phyloP scores from a whole-genome alignment of 2,113 vertebrate species.

The Mesembrinibis cayennensis region DNA sequence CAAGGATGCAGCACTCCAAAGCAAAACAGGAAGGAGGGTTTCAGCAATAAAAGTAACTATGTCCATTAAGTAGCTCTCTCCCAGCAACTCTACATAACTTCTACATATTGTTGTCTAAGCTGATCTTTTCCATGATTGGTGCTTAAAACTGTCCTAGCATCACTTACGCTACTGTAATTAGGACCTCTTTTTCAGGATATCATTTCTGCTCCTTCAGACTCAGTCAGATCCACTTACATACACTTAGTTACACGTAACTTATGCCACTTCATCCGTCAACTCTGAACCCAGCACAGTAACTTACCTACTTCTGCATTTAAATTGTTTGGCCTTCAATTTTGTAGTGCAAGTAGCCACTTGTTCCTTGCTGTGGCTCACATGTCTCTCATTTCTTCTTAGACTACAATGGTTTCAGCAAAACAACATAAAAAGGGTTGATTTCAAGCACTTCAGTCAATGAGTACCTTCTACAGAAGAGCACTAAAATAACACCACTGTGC shows the following conservation, averaged over 20 bases:
- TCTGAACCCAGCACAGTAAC: background rate
- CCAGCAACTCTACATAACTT: background rate
- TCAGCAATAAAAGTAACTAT: background rate
- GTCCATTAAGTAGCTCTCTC: background rate
- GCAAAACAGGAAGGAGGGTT: background rate
- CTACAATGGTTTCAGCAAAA: slow-evolving; percentile 54
- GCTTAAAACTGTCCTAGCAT: background rate
- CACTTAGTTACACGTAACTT: background rate
- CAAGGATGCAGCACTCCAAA: background rate
- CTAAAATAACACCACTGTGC: slow-evolving; percentile 59
- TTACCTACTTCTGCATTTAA: background rate
- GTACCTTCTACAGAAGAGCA: slow-evolving; percentile 52
- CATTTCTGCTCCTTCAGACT: background rate
- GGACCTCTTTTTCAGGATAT: background rate
- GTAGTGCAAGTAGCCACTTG: background rate
- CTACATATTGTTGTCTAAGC: background rate
- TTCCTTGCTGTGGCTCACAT: background rate
- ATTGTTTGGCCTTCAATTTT: background rate
- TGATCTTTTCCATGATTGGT: background rate
- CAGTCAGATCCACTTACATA: background rate
- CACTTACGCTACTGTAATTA: background rate
- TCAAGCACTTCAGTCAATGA: slow-evolving; percentile 68
- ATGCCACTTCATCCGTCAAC: background rate
- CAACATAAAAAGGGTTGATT: slow-evolving; percentile 59
- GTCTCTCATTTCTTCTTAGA: background rate